phyloP scores from a whole-genome alignment of 2,888 invertebrate genomes.

The Pachycephus smyrnensis region DNA sequence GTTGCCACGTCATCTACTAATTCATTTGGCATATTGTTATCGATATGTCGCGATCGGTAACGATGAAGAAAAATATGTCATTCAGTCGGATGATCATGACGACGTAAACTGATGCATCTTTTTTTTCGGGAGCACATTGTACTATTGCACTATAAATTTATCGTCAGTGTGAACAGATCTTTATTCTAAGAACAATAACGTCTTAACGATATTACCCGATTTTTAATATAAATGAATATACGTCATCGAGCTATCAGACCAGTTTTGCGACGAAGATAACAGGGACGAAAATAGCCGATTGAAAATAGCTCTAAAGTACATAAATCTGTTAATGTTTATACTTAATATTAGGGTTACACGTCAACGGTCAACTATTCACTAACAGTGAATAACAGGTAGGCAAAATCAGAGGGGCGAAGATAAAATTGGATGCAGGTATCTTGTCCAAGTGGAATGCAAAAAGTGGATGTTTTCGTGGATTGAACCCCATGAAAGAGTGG shows the following conservation, averaged over 20 bases:
- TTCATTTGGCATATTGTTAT: not conserved
- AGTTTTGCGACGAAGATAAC: too few relatives aligned
- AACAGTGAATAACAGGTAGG: not conserved
- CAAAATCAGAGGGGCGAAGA: not conserved
- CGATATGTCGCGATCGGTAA: not conserved
- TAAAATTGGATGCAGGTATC: not conserved
- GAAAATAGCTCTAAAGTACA: not conserved
- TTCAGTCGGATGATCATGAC: not conserved
- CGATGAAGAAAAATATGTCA: not conserved
- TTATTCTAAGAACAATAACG: not conserved
- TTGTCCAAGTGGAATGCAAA: not conserved
- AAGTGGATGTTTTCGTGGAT: not conserved
- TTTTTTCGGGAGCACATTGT: not conserved
- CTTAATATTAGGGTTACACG: not conserved
- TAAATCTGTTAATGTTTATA: not conserved
- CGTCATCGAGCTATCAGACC: not conserved
- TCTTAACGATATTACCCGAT: not conserved
- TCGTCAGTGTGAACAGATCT: not conserved
- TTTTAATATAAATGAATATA: not conserved
- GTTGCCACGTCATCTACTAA: not conserved
- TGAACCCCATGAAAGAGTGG: not conserved
- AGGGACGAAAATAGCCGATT: not conserved
- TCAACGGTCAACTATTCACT: not conserved
- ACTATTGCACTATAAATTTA: not conserved
- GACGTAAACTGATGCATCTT: not conserved